Percentiles rank a stretch among this genome's conserved stretches.
phyloP scores from a whole-genome alignment of 1,140 invertebrate genomes.

The Ridgeia piscesae region DNA sequence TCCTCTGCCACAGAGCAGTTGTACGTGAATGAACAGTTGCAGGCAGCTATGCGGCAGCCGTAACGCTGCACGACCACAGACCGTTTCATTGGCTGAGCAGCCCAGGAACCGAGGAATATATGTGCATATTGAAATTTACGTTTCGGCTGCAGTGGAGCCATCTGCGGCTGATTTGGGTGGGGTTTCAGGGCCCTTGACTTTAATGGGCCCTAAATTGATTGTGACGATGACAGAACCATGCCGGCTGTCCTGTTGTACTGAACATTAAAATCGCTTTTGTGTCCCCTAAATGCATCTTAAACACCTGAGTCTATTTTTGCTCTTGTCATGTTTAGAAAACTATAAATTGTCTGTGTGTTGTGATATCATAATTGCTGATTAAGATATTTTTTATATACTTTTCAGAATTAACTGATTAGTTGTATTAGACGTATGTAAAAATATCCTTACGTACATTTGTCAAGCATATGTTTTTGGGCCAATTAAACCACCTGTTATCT shows the following conservation, averaged over 20 bases:
- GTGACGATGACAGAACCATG: background rate
- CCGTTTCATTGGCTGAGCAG: background rate
- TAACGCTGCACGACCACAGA: background rate
- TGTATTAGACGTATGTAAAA: background rate
- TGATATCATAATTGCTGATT: background rate
- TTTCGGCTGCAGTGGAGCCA: background rate
- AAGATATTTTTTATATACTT: background rate
- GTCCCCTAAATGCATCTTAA: background rate
- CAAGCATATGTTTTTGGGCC: background rate
- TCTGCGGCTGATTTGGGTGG: background rate
- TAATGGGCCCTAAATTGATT: background rate
- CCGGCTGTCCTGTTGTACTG: background rate
- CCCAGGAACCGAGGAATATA: background rate
- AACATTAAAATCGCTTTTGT: background rate
- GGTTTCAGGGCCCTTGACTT: background rate
- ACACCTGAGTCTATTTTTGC: background rate
- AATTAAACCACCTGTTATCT: background rate
- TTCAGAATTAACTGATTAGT: background rate
- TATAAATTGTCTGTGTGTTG: background rate
- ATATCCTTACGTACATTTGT: background rate
- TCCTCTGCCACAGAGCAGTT: background rate
- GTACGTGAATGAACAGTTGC: background rate
- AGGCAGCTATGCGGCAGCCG: background rate
- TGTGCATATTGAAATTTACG: slow-evolving; percentile 1
- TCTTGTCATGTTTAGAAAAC: background rate